A percentile compares a stretch with the other conserved stretches of the same genome.
Conservation (phyloP, 2,888 invertebrate species). For the Mylabris sibirica region DNA sequence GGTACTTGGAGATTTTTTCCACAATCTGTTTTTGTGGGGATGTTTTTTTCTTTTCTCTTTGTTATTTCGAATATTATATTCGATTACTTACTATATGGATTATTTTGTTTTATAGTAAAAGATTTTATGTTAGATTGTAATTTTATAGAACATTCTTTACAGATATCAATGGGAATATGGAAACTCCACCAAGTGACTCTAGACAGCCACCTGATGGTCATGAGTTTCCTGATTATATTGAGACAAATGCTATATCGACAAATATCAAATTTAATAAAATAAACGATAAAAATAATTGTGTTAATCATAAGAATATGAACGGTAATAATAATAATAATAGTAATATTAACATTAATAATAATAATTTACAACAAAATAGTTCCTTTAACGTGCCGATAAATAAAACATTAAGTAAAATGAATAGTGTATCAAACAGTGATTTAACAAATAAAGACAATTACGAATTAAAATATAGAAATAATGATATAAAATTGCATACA, state of each 20-base stretch:
- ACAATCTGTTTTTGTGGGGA: not conserved
- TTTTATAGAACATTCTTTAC: slow-evolving; percentile 33
- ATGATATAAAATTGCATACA: slow-evolving; percentile 53
- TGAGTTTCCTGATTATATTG: slow-evolving; percentile 78
- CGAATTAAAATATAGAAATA: slow-evolving; percentile 34
- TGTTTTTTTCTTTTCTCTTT: not conserved
- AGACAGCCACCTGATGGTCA: slow-evolving; percentile 84
- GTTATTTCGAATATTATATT: not conserved
- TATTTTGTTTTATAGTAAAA: not conserved
- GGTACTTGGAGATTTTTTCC: not conserved
- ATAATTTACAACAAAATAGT: slow-evolving; percentile 15
- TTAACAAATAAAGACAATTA: slow-evolving; percentile 18
- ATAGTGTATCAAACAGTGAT: slow-evolving; percentile 48
- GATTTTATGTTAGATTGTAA: not conserved
- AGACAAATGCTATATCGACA: slow-evolving; percentile 55
- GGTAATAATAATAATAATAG: slow-evolving; percentile 14
- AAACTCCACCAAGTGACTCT: slow-evolving; percentile 68
- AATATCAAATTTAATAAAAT: slow-evolving; percentile 20
- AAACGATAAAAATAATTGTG: slow-evolving; percentile 18
- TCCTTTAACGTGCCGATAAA: slow-evolving; percentile 35
- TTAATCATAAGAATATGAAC: not conserved
- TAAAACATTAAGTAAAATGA: slow-evolving; percentile 31
- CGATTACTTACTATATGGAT: not conserved
- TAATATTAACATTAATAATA: slow-evolving; percentile 8
- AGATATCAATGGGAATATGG: slow-evolving; percentile 62